Evolutionary conservation across 2,797 vertebrate species (phyloP).

Genomic region (Denticeps clupeoides): DNA sequence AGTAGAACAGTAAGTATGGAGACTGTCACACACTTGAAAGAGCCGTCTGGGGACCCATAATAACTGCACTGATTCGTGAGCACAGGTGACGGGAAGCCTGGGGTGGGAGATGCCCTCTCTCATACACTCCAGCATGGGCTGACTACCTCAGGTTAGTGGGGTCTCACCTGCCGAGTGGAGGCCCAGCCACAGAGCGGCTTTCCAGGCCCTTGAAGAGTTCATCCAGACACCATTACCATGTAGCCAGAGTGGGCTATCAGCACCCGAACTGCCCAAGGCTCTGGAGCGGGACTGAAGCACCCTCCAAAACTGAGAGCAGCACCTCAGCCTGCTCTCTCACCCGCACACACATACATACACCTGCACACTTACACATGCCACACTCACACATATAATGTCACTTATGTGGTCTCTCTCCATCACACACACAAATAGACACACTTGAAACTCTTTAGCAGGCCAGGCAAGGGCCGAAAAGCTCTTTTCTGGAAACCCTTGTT

Average conservation of each 20-base stretch:
- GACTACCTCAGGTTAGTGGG: slow-evolving; percentile 5
- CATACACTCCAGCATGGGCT: slow-evolving; percentile 1
- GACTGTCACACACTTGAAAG: slow-evolving; percentile 12
- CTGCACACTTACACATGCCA: neutral
- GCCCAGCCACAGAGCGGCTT: slow-evolving; percentile 34
- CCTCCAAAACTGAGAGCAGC: slow-evolving; percentile 28
- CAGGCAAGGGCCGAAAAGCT: slow-evolving; percentile 22
- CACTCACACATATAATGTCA: neutral
- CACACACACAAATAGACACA: slow-evolving; percentile 13
- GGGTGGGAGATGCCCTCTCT: too few species aligned
- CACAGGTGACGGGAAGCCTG: too few species aligned
- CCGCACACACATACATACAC: neutral
- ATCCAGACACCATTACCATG: slow-evolving; percentile 54
- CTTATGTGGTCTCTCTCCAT: slow-evolving; percentile 12
- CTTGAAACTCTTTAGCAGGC: slow-evolving; percentile 16
- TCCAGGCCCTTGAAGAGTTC: slow-evolving; percentile 59
- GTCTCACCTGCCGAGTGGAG: slow-evolving; percentile 11
- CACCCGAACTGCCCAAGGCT: slow-evolving; percentile 30
- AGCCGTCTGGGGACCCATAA: slow-evolving; percentile 10
- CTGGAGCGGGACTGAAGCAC: slow-evolving; percentile 33
- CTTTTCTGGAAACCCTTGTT: slow-evolving; percentile 25
- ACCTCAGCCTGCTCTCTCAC: slow-evolving; percentile 9
- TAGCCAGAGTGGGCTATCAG: slow-evolving; percentile 37
- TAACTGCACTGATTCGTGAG: too few species aligned
- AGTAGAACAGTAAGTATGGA: too few species aligned